Evolutionary conservation across 2,888 invertebrate species (phyloP).

Genomic region (Anaspis maculata): DNA sequence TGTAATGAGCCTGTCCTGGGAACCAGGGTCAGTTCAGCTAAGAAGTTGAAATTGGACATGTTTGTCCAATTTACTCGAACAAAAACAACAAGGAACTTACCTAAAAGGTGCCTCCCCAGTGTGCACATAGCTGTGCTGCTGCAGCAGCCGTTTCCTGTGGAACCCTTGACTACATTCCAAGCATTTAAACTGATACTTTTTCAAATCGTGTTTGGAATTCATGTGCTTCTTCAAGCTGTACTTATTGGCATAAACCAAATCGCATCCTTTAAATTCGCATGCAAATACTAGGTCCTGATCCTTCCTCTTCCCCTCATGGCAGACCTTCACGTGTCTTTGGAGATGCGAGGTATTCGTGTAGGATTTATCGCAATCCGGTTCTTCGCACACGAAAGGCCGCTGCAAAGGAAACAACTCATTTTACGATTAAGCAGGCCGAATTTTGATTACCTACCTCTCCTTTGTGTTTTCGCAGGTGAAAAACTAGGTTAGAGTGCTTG

Average conservation of each 20-base stretch:
- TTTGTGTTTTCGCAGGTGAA: conserved; percentile 1
- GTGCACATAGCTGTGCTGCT: conserved; percentile 22
- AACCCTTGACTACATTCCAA: conserved; percentile 25
- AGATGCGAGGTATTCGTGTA: conserved; percentile 10
- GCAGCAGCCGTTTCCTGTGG: conserved; percentile 24
- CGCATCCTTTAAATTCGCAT: conserved; percentile 24
- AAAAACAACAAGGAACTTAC: conserved; percentile 11
- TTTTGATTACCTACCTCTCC: conserved; percentile 5
- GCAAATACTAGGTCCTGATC: neutral
- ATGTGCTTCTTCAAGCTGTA: conserved; percentile 28
- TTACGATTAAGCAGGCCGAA: no score
- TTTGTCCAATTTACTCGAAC: neutral
- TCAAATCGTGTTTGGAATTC: conserved; percentile 18
- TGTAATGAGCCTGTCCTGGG: no score
- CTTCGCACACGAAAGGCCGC: conserved; percentile 9
- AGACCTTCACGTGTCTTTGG: conserved; percentile 5
- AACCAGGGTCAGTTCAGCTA: no score
- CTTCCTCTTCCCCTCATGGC: conserved; percentile 3
- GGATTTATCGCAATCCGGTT: conserved; percentile 7
- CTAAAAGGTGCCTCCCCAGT: conserved; percentile 19
- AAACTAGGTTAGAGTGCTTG: neutral
- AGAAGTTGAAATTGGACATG: no score
- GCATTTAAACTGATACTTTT: conserved; percentile 23
- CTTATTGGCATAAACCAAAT: conserved; percentile 24
- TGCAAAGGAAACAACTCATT: neutral